phyloP scores from a whole-genome alignment of 2,113 vertebrate genomes.

The Chionodraco myersi region DNA sequence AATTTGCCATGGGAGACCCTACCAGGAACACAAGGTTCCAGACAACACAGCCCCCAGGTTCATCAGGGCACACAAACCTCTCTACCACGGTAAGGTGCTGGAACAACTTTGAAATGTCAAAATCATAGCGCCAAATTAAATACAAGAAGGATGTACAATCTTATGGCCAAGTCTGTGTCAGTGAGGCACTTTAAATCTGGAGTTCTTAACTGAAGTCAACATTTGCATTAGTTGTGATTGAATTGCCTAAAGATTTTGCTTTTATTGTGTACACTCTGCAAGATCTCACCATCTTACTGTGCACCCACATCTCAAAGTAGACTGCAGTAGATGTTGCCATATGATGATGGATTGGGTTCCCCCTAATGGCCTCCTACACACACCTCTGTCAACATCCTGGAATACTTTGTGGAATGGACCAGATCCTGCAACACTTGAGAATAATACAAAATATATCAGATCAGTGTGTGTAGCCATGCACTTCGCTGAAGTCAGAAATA shows the following conservation, averaged over 20 bases:
- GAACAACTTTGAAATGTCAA: neutral
- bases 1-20: too few relatives aligned
- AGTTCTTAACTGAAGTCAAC: neutral
- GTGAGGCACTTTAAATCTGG: neutral
- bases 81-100: too few relatives aligned
- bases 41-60: too few relatives aligned
- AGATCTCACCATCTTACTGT: slow-evolving; percentile 28
- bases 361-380: slow-evolving; percentile 60
- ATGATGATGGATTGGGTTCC: slow-evolving; percentile 62
- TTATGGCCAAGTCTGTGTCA: neutral
- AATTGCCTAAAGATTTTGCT: neutral
- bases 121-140: neutral
- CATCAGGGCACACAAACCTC: too few relatives aligned
- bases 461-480: neutral
- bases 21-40: too few relatives aligned
- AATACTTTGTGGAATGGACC: neutral
- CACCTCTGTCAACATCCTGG: slow-evolving; percentile 25
- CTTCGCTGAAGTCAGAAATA: neutral
- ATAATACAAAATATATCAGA: neutral
- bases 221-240: neutral
- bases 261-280: slow-evolving; percentile 40
- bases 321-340: slow-evolving; percentile 51
- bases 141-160: neutral
- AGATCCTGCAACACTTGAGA: neutral
- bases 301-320: slow-evolving; percentile 41